Evolutionary conservation across 2,888 invertebrate species (phyloP).

Genomic region (Caenorhabditis sp.): DNA sequence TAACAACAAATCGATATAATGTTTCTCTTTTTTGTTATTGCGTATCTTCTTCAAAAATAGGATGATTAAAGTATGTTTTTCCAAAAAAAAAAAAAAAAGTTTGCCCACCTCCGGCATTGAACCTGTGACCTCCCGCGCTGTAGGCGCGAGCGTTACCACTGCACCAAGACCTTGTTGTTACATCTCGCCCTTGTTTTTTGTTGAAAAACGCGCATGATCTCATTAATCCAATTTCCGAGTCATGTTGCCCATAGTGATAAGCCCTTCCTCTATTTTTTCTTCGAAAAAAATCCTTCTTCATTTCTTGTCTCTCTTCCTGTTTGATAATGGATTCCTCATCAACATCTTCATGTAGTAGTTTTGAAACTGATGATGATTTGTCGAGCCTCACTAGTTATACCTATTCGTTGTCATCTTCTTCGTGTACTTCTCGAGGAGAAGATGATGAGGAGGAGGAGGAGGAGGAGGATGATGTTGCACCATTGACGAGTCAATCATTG

Average conservation of each 20-base stretch:
- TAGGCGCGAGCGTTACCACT: too few relatives aligned
- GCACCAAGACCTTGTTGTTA: too few relatives aligned
- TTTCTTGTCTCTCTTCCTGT: not conserved
- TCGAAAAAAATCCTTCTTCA: not conserved
- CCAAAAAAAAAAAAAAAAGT: too few relatives aligned
- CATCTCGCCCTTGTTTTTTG: too few relatives aligned
- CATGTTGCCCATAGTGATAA: not conserved
- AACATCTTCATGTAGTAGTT: conserved; percentile 14
- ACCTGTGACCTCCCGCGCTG: too few relatives aligned
- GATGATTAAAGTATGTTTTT: too few relatives aligned
- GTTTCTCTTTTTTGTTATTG: too few relatives aligned
- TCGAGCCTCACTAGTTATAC: conserved; percentile 4
- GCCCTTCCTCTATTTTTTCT: not conserved
- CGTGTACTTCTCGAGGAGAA: conserved; percentile 11
- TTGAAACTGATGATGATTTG: conserved; percentile 13
- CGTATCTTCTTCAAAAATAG: too few relatives aligned
- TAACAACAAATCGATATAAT: too few relatives aligned
- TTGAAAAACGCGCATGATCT: too few relatives aligned
- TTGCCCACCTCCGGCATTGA: too few relatives aligned
- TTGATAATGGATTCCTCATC: conserved; percentile 13
- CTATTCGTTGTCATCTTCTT: conserved; percentile 9
- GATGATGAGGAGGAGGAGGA: conserved; percentile 7
- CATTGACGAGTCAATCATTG: conserved; percentile 15
- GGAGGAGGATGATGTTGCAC: conserved; percentile 9
- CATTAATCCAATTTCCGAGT: not conserved